Evolutionary conservation across 2,797 vertebrate species (phyloP).

Genomic region (Mus caroli): DNA sequence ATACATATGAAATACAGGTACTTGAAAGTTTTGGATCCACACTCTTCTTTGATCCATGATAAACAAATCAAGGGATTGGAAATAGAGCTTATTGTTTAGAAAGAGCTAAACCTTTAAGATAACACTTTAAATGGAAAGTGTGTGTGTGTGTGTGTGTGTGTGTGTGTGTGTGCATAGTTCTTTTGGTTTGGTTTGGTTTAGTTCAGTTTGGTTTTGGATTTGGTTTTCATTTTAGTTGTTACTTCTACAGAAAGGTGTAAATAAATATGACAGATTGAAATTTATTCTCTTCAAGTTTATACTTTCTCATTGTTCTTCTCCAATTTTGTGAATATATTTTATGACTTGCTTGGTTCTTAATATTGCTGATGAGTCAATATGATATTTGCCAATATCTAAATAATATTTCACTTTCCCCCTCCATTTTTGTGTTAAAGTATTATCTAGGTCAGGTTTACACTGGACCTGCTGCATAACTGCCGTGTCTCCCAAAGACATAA

Average conservation of each 20-base stretch:
- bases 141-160: background rate
- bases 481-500: background rate
- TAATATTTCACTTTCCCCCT: background rate
- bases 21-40: background rate
- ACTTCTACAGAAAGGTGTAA: slow-evolving; percentile 24
- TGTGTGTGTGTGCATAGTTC: background rate
- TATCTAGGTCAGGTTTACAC: background rate
- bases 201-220: background rate
- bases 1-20: background rate
- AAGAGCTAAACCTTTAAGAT: slow-evolving; percentile 50
- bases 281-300: background rate
- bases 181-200: background rate
- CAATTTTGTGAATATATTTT: slow-evolving; percentile 43
- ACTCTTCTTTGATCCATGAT: slow-evolving; percentile 47
- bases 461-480: background rate
- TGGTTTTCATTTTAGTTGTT: slow-evolving; percentile 12
- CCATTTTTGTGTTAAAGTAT: background rate
- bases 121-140: slow-evolving; percentile 14
- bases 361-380: background rate
- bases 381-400: slow-evolving; percentile 30
- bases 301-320: background rate
- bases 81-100: slow-evolving; percentile 51
- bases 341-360: slow-evolving; percentile 26
- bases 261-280: background rate
- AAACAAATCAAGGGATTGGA: slow-evolving; percentile 32